A percentile compares a stretch with the other conserved stretches of the same genome.
These are phyloP conservation scores for Masticophis lateralis DNA, from an alignment of 2,797 vertebrate species.

Conservation along the genomic window DNA sequence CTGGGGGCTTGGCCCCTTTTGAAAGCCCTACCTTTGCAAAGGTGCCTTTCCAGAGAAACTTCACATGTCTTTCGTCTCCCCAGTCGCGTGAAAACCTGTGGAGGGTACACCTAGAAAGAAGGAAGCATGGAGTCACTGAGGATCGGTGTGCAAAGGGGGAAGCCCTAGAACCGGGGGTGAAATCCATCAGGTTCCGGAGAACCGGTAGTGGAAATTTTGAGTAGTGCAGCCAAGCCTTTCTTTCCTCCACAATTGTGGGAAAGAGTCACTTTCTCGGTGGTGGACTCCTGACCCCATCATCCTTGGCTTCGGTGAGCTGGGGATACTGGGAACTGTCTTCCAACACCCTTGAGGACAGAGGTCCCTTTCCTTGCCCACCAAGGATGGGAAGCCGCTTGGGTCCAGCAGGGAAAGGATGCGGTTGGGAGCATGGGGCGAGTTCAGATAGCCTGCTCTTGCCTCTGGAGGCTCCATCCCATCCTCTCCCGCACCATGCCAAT, in stretches of 20 bases:
- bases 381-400: too few relatives aligned
- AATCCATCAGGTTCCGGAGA: too few relatives aligned
- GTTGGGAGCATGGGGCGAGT: fast-evolving
- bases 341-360: neutral
- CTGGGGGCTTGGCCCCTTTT: neutral
- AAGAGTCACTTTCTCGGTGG: neutral
- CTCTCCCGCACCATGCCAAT: neutral
- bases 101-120: neutral
- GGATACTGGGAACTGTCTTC: neutral
- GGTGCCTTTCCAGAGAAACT: neutral
- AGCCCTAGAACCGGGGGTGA: too few relatives aligned
- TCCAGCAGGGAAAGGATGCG: neutral
- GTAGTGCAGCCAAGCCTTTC: too few relatives aligned
- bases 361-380: neutral
- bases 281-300: neutral
- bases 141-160: fast-evolving
- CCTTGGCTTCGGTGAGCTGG: neutral
- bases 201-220: too few relatives aligned
- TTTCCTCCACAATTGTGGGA: neutral
- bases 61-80: neutral
- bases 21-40: neutral
- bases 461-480: neutral
- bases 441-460: neutral
- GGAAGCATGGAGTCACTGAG: neutral
- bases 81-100: neutral